Percentiles rank a stretch among this genome's conserved stretches.
Conservation (phyloP, 2,113 vertebrate species). For the Lichenostomus cassidix region DNA sequence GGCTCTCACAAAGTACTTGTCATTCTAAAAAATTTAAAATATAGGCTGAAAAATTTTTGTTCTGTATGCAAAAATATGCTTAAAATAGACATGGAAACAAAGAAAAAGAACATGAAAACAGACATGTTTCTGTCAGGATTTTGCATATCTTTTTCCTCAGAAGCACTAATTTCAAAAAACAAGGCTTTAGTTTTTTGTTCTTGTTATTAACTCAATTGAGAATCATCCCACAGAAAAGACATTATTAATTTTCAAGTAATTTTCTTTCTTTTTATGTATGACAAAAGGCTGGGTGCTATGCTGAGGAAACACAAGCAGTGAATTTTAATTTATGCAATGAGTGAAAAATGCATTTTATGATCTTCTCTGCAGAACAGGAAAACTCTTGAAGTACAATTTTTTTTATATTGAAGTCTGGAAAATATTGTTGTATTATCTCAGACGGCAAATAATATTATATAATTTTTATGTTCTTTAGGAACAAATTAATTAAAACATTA, state of each 20-base stretch:
- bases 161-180: neutral
- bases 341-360: neutral
- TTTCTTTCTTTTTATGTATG: constrained; percentile 1
- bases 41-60: neutral
- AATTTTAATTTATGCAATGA: constrained; percentile 61
- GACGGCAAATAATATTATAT: neutral
- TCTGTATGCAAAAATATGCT: neutral
- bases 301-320: neutral
- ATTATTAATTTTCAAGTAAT: constrained; percentile 47
- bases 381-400: neutral
- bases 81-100: neutral
- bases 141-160: neutral
- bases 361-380: neutral
- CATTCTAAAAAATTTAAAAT: neutral
- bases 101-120: neutral
- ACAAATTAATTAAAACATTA: neutral
- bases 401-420: neutral
- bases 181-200: neutral
- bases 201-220: neutral
- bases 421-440: neutral
- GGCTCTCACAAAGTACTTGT: neutral
- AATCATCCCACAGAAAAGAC: constrained; percentile 1
- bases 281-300: neutral
- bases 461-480: neutral
- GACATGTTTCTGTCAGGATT: neutral